These are phyloP conservation scores for Rhorus exstirpatorius DNA, from an alignment of 2,888 invertebrate genomes.

Conservation along the genomic window DNA sequence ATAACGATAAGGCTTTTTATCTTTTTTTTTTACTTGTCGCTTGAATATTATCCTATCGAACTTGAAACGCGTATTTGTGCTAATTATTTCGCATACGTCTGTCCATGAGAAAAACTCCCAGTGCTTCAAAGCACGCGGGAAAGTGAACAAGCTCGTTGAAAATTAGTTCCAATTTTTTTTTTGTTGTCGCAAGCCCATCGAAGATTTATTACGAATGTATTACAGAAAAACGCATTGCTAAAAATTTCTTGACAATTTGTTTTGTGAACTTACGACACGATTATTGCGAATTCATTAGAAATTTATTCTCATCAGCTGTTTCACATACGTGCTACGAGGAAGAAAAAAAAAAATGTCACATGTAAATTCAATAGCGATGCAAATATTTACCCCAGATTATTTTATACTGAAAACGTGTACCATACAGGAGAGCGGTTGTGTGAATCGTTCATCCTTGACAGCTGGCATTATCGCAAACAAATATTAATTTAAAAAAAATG, in stretches of 20 bases:
- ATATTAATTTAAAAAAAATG: neutral
- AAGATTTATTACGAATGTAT: constrained; percentile 1
- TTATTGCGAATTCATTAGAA: neutral
- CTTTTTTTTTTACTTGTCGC: constrained; percentile 10
- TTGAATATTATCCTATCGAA: neutral
- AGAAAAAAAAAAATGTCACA: too few species aligned
- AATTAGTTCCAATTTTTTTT: neutral
- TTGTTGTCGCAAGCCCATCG: too few species aligned
- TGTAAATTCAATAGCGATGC: too few species aligned
- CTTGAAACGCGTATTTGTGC: too few species aligned
- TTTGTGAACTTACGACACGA: constrained; percentile 2
- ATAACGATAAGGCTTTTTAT: constrained; percentile 18
- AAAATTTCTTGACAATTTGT: too few species aligned
- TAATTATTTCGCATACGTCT: too few species aligned
- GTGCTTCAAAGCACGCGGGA: too few species aligned
- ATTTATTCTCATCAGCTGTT: neutral
- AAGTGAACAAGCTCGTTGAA: neutral
- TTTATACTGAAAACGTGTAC: neutral
- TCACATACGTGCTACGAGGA: neutral
- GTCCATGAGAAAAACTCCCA: too few species aligned
- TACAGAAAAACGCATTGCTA: too few species aligned
- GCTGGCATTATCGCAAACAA: neutral
- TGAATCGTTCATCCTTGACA: neutral
- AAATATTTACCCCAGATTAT: too few species aligned
- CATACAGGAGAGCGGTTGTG: neutral